Evolutionary conservation across 2,888 invertebrate genomes (phyloP).

Genomic region (Tachina grossa): DNA sequence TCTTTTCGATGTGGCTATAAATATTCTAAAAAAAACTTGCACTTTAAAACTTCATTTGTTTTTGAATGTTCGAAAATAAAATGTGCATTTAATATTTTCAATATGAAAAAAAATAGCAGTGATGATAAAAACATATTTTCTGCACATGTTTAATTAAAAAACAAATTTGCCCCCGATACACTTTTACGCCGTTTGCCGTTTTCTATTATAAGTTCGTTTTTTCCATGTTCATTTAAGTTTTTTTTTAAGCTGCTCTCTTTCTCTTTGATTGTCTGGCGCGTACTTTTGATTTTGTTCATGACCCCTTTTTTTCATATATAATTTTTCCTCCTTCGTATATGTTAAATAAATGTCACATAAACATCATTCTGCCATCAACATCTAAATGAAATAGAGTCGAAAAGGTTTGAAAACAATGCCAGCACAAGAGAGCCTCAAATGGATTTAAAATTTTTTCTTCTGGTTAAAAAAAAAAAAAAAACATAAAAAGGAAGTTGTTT

Average conservation of each 20-base stretch:
- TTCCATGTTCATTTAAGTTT: slow-evolving; percentile 23
- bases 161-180: slow-evolving; percentile 43
- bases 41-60: slow-evolving; percentile 34
- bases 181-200: slow-evolving; percentile 26
- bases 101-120: not conserved
- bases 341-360: slow-evolving; percentile 63
- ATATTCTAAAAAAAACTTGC: slow-evolving; percentile 21
- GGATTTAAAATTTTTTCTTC: not conserved
- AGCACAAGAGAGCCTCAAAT: not conserved
- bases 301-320: slow-evolving; percentile 60
- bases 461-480: not conserved
- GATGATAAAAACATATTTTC: slow-evolving; percentile 57
- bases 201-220: slow-evolving; percentile 22
- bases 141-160: slow-evolving; percentile 70
- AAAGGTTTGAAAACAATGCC: not conserved
- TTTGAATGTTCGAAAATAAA: slow-evolving; percentile 6
- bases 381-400: slow-evolving; percentile 1
- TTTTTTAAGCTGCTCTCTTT: slow-evolving; percentile 28
- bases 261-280: slow-evolving; percentile 19
- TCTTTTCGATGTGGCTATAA: not conserved
- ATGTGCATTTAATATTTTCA: slow-evolving; percentile 22
- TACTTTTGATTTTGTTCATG: slow-evolving; percentile 48
- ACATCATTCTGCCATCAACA: slow-evolving; percentile 42
- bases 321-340: slow-evolving; percentile 12
- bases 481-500: slow-evolving; percentile 19